Percentiles rank a stretch among this genome's conserved stretches.
Conservation (phyloP, 2,888 invertebrate genomes). For the Encarsia formosa region DNA sequence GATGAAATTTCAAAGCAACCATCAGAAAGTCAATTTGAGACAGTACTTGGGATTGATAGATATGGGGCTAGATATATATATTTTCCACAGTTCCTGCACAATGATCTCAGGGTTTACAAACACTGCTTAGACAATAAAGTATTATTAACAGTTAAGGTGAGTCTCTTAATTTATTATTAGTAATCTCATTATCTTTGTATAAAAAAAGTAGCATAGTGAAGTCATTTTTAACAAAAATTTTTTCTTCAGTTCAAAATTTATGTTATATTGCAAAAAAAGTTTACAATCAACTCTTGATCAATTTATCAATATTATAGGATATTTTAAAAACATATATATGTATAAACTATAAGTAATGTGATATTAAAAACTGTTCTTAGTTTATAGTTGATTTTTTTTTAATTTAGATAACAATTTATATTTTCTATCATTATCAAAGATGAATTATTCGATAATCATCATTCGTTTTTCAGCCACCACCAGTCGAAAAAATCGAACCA, state of each 20-base stretch:
- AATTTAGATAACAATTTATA: too few relatives aligned
- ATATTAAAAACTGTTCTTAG: too few relatives aligned
- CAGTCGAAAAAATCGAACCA: slow-evolving; percentile 23
- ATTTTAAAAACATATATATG: not conserved
- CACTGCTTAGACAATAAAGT: slow-evolving; percentile 47
- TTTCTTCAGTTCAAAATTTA: too few relatives aligned
- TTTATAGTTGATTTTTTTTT: too few relatives aligned
- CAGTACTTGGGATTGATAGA: slow-evolving; percentile 53
- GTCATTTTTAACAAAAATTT: too few relatives aligned
- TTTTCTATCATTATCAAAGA: too few relatives aligned
- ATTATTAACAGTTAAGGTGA: slow-evolving; percentile 41
- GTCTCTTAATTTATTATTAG: not conserved
- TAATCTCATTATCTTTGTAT: too few relatives aligned
- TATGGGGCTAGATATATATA: slow-evolving; percentile 55
- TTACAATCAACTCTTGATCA: too few relatives aligned
- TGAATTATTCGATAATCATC: too few relatives aligned
- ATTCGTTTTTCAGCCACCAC: slow-evolving; percentile 29
- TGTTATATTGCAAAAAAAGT: too few relatives aligned
- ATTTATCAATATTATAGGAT: not conserved
- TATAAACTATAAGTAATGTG: too few relatives aligned
- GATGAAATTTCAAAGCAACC: slow-evolving; percentile 53
- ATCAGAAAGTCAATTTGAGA: slow-evolving; percentile 51
- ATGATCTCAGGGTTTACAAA: slow-evolving; percentile 54
- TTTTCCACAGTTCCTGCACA: slow-evolving; percentile 56
- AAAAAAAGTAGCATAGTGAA: too few relatives aligned